Percentiles rank a stretch among this genome's conserved stretches.
Conservation (phyloP, 2,113 vertebrate species). For the Paralichthys olivaceus region DNA sequence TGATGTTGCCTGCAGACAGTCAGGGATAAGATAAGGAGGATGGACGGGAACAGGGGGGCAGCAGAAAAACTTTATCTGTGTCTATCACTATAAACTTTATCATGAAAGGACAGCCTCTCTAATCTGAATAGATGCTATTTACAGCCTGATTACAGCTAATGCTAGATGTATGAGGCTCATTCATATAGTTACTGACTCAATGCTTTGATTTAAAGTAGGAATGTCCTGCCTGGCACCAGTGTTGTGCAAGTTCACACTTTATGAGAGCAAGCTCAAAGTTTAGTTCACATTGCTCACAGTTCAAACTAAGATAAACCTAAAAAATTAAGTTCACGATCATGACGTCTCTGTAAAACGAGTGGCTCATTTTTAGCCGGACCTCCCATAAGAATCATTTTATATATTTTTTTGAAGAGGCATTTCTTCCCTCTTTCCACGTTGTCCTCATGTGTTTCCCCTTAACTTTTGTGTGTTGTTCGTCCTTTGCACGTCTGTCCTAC, state of each 20-base stretch:
- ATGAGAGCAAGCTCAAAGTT: neutral
- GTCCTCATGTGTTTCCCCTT: neutral
- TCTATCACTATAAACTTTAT: too few relatives aligned
- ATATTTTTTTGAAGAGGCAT: neutral
- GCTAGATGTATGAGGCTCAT: neutral
- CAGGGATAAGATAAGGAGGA: constrained; percentile 4
- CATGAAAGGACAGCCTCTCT: neutral
- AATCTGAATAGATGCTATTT: neutral
- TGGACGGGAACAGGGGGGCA: neutral
- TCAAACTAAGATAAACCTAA: neutral
- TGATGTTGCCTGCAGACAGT: neutral
- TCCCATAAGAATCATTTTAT: too few relatives aligned
- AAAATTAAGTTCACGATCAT: neutral
- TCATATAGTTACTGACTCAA: too few relatives aligned
- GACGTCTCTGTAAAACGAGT: neutral
- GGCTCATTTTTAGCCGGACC: too few relatives aligned
- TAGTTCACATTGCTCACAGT: neutral
- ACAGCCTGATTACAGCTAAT: neutral
- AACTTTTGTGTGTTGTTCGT: neutral
- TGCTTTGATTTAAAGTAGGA: neutral
- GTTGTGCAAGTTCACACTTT: neutral
- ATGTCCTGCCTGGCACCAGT: neutral
- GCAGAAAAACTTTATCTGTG: neutral
- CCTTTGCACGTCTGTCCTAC: neutral
- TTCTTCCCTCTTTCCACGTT: neutral